Evolutionary conservation across 1,140 invertebrate genomes (phyloP), one percentile per base, ranked within the genome.

Genomic region (Bombus turneri): DNA sequence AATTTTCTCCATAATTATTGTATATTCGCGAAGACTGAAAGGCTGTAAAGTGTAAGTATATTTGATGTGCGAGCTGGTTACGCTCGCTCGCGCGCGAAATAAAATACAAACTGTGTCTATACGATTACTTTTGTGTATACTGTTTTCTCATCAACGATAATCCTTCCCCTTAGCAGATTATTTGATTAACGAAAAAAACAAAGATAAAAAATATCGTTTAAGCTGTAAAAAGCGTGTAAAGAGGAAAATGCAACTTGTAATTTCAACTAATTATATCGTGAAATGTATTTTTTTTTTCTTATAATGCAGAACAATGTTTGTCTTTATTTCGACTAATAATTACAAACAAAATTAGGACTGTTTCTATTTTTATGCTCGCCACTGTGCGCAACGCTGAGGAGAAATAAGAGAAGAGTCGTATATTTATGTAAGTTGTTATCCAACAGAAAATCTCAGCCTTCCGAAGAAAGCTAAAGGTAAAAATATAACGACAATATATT

Each of bases 1-100:
- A 57, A 88, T 59, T 74, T 79, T 12, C 83, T 31, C 82, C 87
- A 81, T 87, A 88, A 91, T 83, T 94, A 94, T 92, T 94, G 92
- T 95, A 94, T 94, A 95, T 95, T 95, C 91, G 92, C 93, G 89
- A 95, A 95, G 94, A 95, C 94, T 94, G 94, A 95, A 94, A 93
- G 91, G 93, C 93, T 94, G 93, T 94, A 94, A 95, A 94, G 69
- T 93, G 93, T 87, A 91, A 94, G 66, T 94, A 94, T 87, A 91
- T 25, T 91, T 89, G 87, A 91, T 88, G 85, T 88, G 88, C 82
- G 90, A 86, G 90, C 87, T 87, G 87, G 80, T 59, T 85, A 83
- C 72, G 80, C 66, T 80, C 85, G 86, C 77, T 79, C 86, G 90
- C 81, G 87, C 85, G 90, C 86, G 57, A 89, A 91, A 92, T 87